Base-by-base conservation (phyloP, 2,113 vertebrate genomes). In the Rhinolophus sinicus region DNA sequence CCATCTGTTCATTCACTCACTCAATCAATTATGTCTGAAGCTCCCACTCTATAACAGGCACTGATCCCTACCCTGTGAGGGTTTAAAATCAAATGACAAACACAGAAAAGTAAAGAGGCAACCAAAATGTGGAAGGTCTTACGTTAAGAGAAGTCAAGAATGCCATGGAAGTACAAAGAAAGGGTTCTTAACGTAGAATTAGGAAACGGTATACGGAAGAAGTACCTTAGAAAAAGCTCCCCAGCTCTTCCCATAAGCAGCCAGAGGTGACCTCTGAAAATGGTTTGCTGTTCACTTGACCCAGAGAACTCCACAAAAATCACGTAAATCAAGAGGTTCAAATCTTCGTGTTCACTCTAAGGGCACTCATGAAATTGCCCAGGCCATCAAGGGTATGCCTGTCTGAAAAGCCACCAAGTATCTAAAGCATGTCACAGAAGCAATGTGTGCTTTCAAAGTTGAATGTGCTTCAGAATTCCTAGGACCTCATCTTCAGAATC, bases 21-120 rank as follows among this genome's bases (percentile, higher is more conserved):
- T 78, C 40, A 90, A 44, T 75, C 65, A 96, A 64, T 28, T 50
- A 94, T 72, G 95, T 56, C 64, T 88, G 58, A 73, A 69, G 58
- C 15, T 78, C 62, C 54, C 38, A n/a, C 30, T 78, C 54, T 58
- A n/a, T 13, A 77, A 12, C 22, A 89, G n/a, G 24, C 50, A 91
- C 44, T 92, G 56, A 75, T 62, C 1, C 30, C 19, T 69, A 82
- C 3, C 5, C 8, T 70, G 67, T 58, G 35, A 78, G 58, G n/a
- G 8, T 58, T 69, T 70, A 81, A 4, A 54, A 38, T 85, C 19
- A 70, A 91, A 52, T 26, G 22, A 38, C n/a, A 73, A 94, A 69
- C 8, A 73, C 16, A 87, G 72, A 62, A 35, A 80, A 69, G 10
- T 75, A 47, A 88, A 86, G 65, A 88, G 19, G 30, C 33, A 97